Conservation (phyloP, 2,113 vertebrate species). For the Trinectes maculatus region DNA sequence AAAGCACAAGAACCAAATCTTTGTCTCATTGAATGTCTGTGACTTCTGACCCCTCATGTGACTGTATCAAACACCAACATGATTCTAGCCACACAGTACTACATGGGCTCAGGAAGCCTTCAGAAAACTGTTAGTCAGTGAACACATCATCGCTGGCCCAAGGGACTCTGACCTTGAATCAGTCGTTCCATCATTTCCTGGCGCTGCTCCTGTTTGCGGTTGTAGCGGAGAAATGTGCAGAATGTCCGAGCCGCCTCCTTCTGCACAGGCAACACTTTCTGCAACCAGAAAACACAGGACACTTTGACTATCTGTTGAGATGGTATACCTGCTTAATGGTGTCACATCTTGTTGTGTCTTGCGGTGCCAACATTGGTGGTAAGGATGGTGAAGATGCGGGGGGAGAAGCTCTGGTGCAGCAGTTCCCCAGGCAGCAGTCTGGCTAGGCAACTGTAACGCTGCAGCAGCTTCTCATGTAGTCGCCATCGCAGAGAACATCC, state of each 20-base stretch:
- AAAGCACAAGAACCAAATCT: too few species aligned
- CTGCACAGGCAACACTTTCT: constrained; percentile 95
- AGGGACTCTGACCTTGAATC: constrained; percentile 86
- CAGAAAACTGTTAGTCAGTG: neutral
- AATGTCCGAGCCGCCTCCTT: constrained; percentile 92
- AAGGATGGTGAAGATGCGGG: constrained; percentile 92
- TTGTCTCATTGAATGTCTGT: too few species aligned
- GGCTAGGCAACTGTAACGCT: constrained; percentile 91
- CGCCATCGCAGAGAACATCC: constrained; percentile 93
- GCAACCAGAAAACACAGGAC: constrained; percentile 44
- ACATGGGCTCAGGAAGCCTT: too few species aligned
- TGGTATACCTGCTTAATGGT: too few species aligned
- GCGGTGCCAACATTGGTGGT: constrained; percentile 88
- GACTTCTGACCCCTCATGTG: too few species aligned
- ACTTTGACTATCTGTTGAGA: neutral
- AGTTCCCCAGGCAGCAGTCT: constrained; percentile 91
- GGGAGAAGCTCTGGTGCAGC: constrained; percentile 93
- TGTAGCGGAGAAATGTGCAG: constrained; percentile 92
- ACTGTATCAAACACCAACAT: too few species aligned
- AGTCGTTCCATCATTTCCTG: constrained; percentile 92
- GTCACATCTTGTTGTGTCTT: neutral
- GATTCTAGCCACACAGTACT: too few species aligned
- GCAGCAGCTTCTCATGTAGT: constrained; percentile 91
- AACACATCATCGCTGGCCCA: neutral
- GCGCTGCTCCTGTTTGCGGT: constrained; percentile 93